Evolutionary conservation across 2,113 vertebrate species (phyloP).

Genomic region (Cervus canadensis): DNA sequence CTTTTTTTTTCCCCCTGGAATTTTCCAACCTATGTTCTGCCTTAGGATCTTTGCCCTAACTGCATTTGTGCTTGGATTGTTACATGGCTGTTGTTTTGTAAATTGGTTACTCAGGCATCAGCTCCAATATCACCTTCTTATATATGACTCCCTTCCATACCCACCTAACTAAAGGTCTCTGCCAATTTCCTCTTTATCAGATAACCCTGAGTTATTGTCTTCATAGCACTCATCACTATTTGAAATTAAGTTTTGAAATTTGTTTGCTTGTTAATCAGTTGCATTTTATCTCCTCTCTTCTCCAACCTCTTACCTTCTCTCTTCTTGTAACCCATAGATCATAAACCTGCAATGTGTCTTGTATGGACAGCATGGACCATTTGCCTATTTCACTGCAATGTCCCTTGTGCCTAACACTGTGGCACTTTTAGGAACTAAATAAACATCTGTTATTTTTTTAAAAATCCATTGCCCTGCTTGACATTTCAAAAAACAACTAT

Average conservation of each 20-base stretch:
- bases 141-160: background rate
- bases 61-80: background rate
- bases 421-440: background rate
- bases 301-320: background rate
- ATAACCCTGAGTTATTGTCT: background rate
- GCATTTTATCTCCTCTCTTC: background rate
- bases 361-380: background rate
- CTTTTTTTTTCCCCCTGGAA: background rate
- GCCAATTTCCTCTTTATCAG: background rate
- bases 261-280: background rate
- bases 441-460: background rate
- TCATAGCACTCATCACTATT: background rate
- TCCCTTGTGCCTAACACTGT: background rate
- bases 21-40: background rate
- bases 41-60: background rate
- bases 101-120: background rate
- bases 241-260: background rate
- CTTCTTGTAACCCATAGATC: background rate
- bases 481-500: background rate
- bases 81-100: background rate
- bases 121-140: background rate
- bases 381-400: background rate
- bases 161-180: background rate
- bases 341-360: background rate
- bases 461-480: background rate